phyloP scores from a whole-genome alignment of 2,888 invertebrate species.

The Tromatobia lineatoria region DNA sequence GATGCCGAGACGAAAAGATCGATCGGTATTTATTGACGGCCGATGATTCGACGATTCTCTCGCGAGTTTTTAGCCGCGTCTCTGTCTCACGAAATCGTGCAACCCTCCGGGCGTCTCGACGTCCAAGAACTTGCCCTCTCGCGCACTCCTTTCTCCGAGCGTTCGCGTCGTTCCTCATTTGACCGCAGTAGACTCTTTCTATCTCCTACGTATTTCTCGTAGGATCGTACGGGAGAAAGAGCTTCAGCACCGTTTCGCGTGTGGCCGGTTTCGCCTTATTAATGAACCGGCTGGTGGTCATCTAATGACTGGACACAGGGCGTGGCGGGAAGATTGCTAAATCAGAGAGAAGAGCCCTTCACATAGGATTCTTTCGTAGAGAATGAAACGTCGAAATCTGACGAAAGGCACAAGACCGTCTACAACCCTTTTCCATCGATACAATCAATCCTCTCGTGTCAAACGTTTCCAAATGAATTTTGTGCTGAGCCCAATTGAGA shows the following conservation, averaged over 20 bases:
- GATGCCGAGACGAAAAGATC: slow-evolving; percentile 69
- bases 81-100: slow-evolving; percentile 48
- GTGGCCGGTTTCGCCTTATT: slow-evolving; percentile 83
- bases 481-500: neutral
- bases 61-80: slow-evolving; percentile 30
- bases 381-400: slow-evolving; percentile 59
- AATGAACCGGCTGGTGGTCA: slow-evolving; percentile 81
- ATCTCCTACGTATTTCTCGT: slow-evolving; percentile 45
- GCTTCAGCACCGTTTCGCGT: slow-evolving; percentile 75
- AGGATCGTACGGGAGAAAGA: slow-evolving; percentile 50
- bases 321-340: slow-evolving; percentile 84
- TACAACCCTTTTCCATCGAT: slow-evolving; percentile 45
- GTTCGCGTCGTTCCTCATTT: slow-evolving; percentile 25
- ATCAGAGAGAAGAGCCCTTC: slow-evolving; percentile 74
- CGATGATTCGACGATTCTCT: slow-evolving; percentile 83
- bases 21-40: slow-evolving; percentile 84
- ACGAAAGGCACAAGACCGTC: slow-evolving; percentile 33
- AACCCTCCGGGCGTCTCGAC: slow-evolving; percentile 38
- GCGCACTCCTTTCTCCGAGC: slow-evolving; percentile 20
- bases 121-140: slow-evolving; percentile 29
- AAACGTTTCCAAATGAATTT: slow-evolving; percentile 39
- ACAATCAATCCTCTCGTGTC: slow-evolving; percentile 57
- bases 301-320: slow-evolving; percentile 84
- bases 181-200: slow-evolving; percentile 17
- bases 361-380: slow-evolving; percentile 3